Evolutionary conservation across 2,797 vertebrate genomes (phyloP).

Genomic region (Mus caroli): DNA sequence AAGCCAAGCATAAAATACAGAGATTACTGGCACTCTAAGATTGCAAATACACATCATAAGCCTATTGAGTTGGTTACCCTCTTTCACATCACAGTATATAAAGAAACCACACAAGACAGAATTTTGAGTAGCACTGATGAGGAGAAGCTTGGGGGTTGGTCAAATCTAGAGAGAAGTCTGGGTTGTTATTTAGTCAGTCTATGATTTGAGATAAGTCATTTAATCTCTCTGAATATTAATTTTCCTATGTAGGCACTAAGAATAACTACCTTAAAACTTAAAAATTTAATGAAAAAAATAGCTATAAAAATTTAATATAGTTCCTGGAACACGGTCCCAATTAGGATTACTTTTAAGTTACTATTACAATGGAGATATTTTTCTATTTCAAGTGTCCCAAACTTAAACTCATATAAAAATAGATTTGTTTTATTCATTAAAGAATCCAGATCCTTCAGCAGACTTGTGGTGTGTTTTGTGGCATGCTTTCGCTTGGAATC

Average conservation of each 20-base stretch:
- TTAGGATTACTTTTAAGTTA: slow-evolving; percentile 47
- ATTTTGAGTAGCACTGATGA: not conserved
- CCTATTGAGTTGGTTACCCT: not conserved
- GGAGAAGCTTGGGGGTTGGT: not conserved
- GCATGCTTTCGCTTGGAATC: not conserved
- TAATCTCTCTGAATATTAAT: slow-evolving; percentile 34
- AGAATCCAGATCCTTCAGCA: not conserved
- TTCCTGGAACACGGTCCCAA: not conserved
- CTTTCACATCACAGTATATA: not conserved
- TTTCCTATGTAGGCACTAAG: slow-evolving; percentile 11
- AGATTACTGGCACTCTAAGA: not conserved
- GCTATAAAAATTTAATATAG: slow-evolving; percentile 28
- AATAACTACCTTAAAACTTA: slow-evolving; percentile 17
- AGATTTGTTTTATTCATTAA: not conserved
- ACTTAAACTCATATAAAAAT: slow-evolving; percentile 1
- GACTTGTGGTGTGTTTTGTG: not conserved
- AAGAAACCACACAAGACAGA: not conserved
- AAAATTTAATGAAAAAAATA: slow-evolving; percentile 51
- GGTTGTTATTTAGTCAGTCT: not conserved
- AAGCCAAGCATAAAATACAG: not conserved
- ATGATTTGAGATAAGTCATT: not conserved
- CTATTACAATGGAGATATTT: not conserved
- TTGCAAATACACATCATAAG: not conserved
- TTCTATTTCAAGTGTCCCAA: slow-evolving; percentile 33
- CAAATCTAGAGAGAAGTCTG: not conserved